Evolutionary conservation across 2,797 vertebrate genomes (phyloP), one percentile per base, ranked within the genome.

Genomic region (Muscicapa comitata): DNA sequence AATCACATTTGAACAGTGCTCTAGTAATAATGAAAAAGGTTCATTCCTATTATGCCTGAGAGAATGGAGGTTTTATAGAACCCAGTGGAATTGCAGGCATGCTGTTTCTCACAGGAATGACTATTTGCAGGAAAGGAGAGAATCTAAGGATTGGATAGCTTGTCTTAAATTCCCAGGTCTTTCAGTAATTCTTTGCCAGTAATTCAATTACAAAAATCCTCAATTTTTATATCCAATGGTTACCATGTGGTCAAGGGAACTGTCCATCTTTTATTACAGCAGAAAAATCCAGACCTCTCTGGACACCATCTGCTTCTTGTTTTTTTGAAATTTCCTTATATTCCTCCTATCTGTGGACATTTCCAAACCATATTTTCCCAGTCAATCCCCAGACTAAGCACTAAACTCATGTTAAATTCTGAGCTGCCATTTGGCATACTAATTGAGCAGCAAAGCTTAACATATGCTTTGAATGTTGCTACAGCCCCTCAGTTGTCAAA

Each of bases 361-460:
- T 89, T 94, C 89, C 53, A 91, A 92, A 72, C 28, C 15, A 12
- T 51, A 59, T 81, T 91, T 92, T 95, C 73, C 38, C 66, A 84
- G 70, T 68, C 62, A 77, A 66, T 62, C 54, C 42, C 68, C 17
- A 29, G 35, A 90, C 55, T 40, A 86, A 1, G 1, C 10, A 57
- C 28, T 90, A 73, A 88, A 77, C 13, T 86, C 42, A 31, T 1
- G 1, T 74, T 82, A 85, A 84, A 91, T 89, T 90, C 73, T 70
- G 62, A 93, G n/a, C 57, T 93, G 57, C 62, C 78, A 70, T 67
- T 96, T 87, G 72, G 89, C 45, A 47, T 57, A 28, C 50, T 83
- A 83, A 71, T 58, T 86, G 75, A 89, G 80, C 48, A 74, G 28
- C 66, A 90, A 83, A 37, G 20, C 28, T 67, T 86, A 83, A 66